These are phyloP conservation scores for Pteronotus mesoamericanus DNA, from an alignment of 2,797 vertebrate species.

Conservation along the genomic window DNA sequence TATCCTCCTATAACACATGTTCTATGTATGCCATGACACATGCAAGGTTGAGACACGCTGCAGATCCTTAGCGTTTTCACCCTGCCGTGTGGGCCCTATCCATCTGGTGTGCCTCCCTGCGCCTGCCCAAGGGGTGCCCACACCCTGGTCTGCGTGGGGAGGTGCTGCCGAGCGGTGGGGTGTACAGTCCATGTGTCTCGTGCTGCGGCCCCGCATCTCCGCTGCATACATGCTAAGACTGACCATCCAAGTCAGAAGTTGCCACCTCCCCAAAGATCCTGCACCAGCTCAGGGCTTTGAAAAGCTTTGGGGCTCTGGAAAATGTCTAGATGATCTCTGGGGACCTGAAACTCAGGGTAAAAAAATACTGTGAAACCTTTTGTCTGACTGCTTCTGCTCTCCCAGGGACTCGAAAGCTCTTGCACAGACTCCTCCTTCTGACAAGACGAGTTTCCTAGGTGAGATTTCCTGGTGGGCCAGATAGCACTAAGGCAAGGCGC, in stretches of 20 bases:
- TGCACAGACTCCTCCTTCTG: not conserved
- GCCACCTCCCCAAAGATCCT: not conserved
- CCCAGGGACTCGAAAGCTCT: not conserved
- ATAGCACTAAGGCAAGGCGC: too few relatives aligned
- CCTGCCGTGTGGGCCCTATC: not conserved
- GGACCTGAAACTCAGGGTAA: not conserved
- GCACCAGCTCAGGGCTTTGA: not conserved
- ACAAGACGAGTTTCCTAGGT: not conserved
- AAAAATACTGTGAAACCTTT: not conserved
- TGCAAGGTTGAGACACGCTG: not conserved
- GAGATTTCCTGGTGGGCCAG: not conserved
- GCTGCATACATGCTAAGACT: not conserved
- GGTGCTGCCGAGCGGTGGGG: fast-evolving
- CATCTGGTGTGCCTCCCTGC: not conserved
- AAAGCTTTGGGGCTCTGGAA: not conserved
- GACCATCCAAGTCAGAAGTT: not conserved
- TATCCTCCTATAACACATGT: not conserved
- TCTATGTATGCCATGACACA: not conserved
- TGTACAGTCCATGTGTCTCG: fast-evolving
- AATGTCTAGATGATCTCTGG: not conserved
- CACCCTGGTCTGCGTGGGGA: fast-evolving
- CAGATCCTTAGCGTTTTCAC: not conserved
- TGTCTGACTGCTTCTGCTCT: not conserved
- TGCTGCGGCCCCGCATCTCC: not conserved
- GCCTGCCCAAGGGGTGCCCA: not conserved